These are phyloP conservation scores for Trissoscelio sp. DNA, from an alignment of 2,888 invertebrate species.

Conservation along the genomic window DNA sequence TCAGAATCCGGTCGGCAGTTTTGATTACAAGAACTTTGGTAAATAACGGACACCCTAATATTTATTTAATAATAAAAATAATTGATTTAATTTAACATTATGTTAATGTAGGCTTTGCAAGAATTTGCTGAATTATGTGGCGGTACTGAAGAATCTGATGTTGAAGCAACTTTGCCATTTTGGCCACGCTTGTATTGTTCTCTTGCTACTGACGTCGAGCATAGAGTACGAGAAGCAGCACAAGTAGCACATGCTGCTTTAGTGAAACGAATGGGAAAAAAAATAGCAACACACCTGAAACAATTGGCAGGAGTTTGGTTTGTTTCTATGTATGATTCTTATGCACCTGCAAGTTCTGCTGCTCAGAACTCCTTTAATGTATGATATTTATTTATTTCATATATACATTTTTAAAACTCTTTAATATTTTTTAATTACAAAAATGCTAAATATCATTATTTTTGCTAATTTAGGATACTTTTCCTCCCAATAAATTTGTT, in stretches of 20 bases:
- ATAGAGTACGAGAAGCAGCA: slow-evolving; percentile 92
- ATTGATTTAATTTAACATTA: too few species aligned
- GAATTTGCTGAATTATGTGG: slow-evolving; percentile 90
- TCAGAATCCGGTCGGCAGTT: too few species aligned
- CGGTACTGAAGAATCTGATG: slow-evolving; percentile 87
- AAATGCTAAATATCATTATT: slow-evolving; percentile 26
- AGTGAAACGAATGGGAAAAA: slow-evolving; percentile 88
- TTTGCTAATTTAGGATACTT: slow-evolving; percentile 85
- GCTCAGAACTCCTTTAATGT: slow-evolving; percentile 88
- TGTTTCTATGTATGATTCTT: slow-evolving; percentile 92
- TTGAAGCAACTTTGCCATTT: slow-evolving; percentile 89
- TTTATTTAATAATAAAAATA: too few species aligned
- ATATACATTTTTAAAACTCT: too few species aligned
- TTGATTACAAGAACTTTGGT: too few species aligned
- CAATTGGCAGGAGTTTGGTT: slow-evolving; percentile 93
- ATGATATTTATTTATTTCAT: slow-evolving; percentile 63
- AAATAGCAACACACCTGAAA: slow-evolving; percentile 91
- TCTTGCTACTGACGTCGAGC: slow-evolving; percentile 91
- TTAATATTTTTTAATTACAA: background rate
- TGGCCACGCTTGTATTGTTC: slow-evolving; percentile 93
- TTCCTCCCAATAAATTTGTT: slow-evolving; percentile 90
- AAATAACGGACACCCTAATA: too few species aligned
- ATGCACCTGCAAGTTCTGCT: slow-evolving; percentile 91
- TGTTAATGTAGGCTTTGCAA: slow-evolving; percentile 89
- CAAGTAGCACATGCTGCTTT: slow-evolving; percentile 89